These are phyloP conservation scores for Saguinus imperator DNA, from an alignment of 2,113 vertebrate species.

Conservation along the genomic window DNA sequence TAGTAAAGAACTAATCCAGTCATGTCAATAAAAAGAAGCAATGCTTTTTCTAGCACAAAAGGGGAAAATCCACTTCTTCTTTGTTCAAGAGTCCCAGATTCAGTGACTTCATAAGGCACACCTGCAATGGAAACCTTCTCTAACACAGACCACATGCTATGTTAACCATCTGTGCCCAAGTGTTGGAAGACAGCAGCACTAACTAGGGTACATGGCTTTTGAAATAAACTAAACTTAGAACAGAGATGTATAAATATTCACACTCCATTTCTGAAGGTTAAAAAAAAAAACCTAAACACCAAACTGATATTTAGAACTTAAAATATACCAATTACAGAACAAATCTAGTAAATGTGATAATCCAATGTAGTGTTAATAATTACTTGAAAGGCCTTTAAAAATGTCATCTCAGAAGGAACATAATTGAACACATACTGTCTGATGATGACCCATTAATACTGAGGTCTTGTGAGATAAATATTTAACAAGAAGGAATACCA, in stretches of 20 bases:
- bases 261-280: background rate
- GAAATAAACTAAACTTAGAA: constrained; percentile 19
- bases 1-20: background rate
- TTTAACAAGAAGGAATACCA: constrained; percentile 40
- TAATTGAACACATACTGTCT: constrained; percentile 3
- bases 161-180: background rate
- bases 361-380: background rate
- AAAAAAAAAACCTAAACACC: background rate
- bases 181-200: background rate
- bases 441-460: background rate
- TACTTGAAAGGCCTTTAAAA: background rate
- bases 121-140: background rate
- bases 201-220: background rate
- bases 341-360: background rate
- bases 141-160: background rate
- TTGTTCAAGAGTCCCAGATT: background rate
- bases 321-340: background rate
- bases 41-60: background rate
- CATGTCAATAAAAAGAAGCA: background rate
- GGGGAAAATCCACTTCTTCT: background rate
- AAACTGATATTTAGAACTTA: background rate
- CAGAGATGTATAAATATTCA: background rate
- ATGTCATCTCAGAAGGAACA: background rate
- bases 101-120: background rate
- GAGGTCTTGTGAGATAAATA: constrained; percentile 46